Base-by-base conservation (phyloP, 2,888 invertebrate species). In the Stramonita haemastoma region DNA sequence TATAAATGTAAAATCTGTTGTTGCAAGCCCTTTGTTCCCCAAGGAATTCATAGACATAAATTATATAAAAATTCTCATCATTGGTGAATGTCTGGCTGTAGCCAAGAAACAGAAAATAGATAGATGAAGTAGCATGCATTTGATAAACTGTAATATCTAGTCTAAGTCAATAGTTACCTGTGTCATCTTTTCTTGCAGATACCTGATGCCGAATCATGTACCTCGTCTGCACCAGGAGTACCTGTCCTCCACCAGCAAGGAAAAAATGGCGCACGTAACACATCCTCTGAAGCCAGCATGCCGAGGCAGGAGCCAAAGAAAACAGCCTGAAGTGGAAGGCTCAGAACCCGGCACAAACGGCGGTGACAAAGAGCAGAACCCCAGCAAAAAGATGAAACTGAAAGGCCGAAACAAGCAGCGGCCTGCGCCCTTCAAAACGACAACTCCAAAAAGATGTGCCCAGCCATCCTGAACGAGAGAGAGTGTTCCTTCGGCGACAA, bases 401-500 rank as follows among this genome's bases (percentile, higher is more conserved):
- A 95, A 95, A 94, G 98, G 98, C 0, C 98, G 98, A 96, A 98
- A 98, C 95, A 98, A 98, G 96, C 96, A 97, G 0, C 97, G 98
- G 90, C 98, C 98, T n/a, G 97, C 97, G 87, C 97, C 97, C 0
- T 97, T 97, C 94, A 97, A 97, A 93, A 96, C 91, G 91, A 93
- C 11, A 88, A 91, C 2, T 97, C 97, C 92, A 96, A 96, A 90
- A 97, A 97, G 94, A 96, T 98, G 8, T 98, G 98, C 94, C 97
- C 97, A 11, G 97, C 96, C 93, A 97, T 98, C 91, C 95, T 97
- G 4, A 97, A 97, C 92, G 96, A 96, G n/a, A 92, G 95, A 88
- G 93, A 93, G 91, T 97, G 96, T 94, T 89, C 57, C 0, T 96
- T 92, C 93, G 95, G 94, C 0, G 94, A 94, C 2, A 94, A 91